These are phyloP conservation scores for Magallana nippona DNA, from an alignment of 2,888 invertebrate species.

Conservation along the genomic window DNA sequence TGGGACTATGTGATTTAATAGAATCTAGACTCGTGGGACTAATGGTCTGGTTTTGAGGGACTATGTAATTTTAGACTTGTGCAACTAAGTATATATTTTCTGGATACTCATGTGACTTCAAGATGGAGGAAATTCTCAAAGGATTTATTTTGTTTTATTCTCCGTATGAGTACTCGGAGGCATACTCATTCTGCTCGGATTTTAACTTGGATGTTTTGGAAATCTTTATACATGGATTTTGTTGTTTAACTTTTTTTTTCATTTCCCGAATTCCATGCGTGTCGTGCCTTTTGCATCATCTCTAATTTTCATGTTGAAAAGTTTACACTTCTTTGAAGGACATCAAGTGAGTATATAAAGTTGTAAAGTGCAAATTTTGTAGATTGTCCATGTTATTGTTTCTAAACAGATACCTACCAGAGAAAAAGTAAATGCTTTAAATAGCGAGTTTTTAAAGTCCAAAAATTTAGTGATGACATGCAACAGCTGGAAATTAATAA, in stretches of 20 bases:
- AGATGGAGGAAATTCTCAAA: neutral
- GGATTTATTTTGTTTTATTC: conserved; percentile 2
- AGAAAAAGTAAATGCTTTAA: neutral
- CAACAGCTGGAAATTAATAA: no score
- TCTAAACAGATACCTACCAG: neutral
- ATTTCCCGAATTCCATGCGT: neutral
- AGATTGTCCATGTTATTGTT: neutral
- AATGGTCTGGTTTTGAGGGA: no score
- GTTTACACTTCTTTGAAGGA: conserved; percentile 3
- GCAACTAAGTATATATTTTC: no score
- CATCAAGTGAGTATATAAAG: neutral
- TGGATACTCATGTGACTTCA: neutral
- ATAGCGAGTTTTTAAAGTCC: no score
- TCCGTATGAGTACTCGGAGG: neutral
- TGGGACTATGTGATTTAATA: no score
- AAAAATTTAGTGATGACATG: no score
- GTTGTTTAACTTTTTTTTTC: conserved; percentile 15
- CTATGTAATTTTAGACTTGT: no score
- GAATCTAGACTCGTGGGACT: no score
- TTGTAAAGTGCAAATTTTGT: no score
- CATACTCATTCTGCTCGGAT: neutral
- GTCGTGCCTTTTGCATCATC: neutral
- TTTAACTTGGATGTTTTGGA: neutral
- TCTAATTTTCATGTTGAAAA: neutral
- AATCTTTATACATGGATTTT: conserved; percentile 6